These are phyloP conservation scores for Dysmachus trigonus DNA, from an alignment of 2,888 invertebrate species.

Conservation along the genomic window DNA sequence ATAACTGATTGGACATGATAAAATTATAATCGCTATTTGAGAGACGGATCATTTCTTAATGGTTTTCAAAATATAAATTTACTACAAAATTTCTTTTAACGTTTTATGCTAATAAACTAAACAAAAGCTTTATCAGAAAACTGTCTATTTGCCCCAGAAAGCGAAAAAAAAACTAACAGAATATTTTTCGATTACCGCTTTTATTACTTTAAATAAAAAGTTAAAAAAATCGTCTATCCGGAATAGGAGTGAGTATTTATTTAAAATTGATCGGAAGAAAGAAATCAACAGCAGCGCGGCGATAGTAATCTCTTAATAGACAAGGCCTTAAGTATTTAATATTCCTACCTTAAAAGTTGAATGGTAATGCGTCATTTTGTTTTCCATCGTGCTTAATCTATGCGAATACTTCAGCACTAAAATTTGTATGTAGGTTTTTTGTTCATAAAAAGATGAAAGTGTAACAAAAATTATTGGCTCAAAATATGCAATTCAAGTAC, in stretches of 20 bases:
- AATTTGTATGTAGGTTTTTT: background rate
- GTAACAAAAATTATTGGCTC: background rate
- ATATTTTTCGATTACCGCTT: background rate
- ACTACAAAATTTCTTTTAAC: no score
- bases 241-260: background rate
- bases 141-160: background rate
- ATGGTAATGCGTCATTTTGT: background rate
- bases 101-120: background rate
- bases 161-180: no score
- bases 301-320: no score
- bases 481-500: background rate
- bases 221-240: background rate
- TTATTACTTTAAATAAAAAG: background rate
- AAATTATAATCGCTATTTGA: no score
- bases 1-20: background rate
- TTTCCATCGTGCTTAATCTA: background rate
- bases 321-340: background rate
- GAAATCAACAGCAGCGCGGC: no score
- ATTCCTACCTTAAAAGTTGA: background rate
- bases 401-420: background rate
- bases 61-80: background rate
- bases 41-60: background rate
- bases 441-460: background rate
- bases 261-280: background rate
- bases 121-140: background rate